Base-by-base conservation (phyloP, 2,113 vertebrate species). In the Marmota flaviventris region DNA sequence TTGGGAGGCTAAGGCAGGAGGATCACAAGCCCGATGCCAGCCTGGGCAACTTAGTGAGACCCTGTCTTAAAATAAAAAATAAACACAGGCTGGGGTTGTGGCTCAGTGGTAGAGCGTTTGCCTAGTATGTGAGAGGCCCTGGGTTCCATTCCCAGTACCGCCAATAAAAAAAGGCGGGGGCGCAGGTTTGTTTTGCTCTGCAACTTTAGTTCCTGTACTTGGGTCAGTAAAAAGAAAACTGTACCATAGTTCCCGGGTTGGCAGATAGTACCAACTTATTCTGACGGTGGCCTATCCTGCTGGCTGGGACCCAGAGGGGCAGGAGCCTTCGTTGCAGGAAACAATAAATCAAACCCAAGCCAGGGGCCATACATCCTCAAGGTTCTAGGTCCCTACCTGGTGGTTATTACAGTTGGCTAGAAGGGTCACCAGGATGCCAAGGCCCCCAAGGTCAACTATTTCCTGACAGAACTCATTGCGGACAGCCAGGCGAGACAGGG, bases 391-490 rank as follows among this genome's bases (percentile, higher is more conserved):
- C 82, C 97, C 85, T 97, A 99, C 99, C 99, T 99, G 98, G 89
- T 99, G 99, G 89, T 99, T 99, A 8, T 98, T 99, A 98, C 98
- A 98, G 97, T 99, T 98, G 4, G 99, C 99, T 69, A 99, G 98
- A 53, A 99, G 98, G 0, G 98, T 96, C 97, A 99, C 98, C 97
- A 99, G 99, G 12, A 99, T 97, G 58, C 98, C 98, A 11, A 99
- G 97, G 56, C 99, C 99, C 0, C 99, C 99, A 0, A 99, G 98
- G 95, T 99, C 99, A 76, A 99, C 99, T 3, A 99, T 99, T 37
- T 99, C 99, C 98, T 99, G 99, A 97, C 99, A 99, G 98, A 99
- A 99, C 97, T 99, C 99, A 0, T 99, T 99, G 77, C 99, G 99
- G 67, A 99, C 99, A 0, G 99, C 99, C 96, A 99, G 98, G 48